Conservation (phyloP, 2,113 vertebrate genomes). For the Platysteira castanea region DNA sequence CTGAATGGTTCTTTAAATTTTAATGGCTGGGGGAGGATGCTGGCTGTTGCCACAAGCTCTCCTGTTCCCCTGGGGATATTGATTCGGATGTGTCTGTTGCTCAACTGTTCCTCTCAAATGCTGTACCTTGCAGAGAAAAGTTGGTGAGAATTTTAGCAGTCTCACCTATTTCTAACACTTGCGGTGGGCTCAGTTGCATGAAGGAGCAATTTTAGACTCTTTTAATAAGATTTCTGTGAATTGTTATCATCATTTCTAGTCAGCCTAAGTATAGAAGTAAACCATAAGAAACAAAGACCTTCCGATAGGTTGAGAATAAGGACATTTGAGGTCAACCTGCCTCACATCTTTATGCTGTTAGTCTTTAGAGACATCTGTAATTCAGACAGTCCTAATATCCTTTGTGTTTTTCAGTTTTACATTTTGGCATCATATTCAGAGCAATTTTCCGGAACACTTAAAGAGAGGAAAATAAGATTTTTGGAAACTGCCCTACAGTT, state of each 20-base stretch:
- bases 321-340: constrained; percentile 58
- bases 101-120: background rate
- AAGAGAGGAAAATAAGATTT: constrained; percentile 39
- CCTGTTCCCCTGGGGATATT: background rate
- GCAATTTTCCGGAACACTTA: constrained; percentile 64
- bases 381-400: constrained; percentile 69
- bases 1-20: background rate
- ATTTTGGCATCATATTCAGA: constrained; percentile 60
- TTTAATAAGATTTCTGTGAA: background rate
- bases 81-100: background rate
- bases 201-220: background rate
- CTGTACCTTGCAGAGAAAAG: background rate
- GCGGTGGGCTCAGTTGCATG: background rate
- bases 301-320: background rate
- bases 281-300: background rate
- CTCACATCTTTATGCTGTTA: constrained; percentile 67
- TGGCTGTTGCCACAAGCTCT: background rate
- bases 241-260: background rate
- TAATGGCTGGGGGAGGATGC: background rate
- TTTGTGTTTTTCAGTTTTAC: constrained; percentile 68
- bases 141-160: background rate
- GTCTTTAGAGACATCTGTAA: constrained; percentile 69
- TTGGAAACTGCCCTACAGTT: constrained; percentile 38
- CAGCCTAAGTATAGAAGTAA: background rate
- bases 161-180: background rate